Percentiles rank a stretch among this genome's conserved stretches.
Evolutionary conservation across 2,797 vertebrate species (phyloP).

Genomic region (Nannoperca obscura): DNA sequence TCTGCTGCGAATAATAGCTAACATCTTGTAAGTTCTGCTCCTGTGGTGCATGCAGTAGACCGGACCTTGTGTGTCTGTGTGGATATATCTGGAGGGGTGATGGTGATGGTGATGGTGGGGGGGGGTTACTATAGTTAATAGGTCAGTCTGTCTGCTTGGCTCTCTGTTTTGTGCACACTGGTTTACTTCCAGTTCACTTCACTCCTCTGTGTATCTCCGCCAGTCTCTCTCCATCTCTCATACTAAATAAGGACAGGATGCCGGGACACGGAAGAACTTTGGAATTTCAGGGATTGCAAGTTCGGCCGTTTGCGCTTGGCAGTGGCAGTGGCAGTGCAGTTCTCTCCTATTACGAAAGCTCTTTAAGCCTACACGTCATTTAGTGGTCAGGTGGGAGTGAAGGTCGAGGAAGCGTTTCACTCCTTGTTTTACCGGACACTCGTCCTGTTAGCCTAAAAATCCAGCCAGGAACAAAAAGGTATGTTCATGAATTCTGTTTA

Average conservation of each 20-base stretch:
- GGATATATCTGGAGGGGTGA: slow-evolving; percentile 31
- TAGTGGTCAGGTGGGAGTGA: slow-evolving; percentile 20
- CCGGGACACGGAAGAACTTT: slow-evolving; percentile 55
- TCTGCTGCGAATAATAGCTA: slow-evolving; percentile 47
- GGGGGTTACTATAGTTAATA: slow-evolving; percentile 69
- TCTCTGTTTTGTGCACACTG: slow-evolving; percentile 71
- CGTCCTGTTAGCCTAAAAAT: slow-evolving; percentile 13
- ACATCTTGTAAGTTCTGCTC: slow-evolving; percentile 51
- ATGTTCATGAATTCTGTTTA: neutral
- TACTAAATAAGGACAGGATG: slow-evolving; percentile 73
- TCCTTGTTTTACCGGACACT: slow-evolving; percentile 24
- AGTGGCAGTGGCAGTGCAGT: slow-evolving; percentile 28
- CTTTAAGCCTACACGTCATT: slow-evolving; percentile 29
- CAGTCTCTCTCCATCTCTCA: slow-evolving; percentile 44
- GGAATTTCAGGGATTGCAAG: slow-evolving; percentile 59
- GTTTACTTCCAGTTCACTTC: slow-evolving; percentile 82
- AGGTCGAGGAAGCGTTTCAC: slow-evolving; percentile 20
- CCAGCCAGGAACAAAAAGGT: slow-evolving; percentile 10
- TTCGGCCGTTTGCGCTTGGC: slow-evolving; percentile 40
- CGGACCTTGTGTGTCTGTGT: slow-evolving; percentile 19
- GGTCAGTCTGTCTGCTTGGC: slow-evolving; percentile 77
- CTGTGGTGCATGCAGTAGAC: slow-evolving; percentile 32
- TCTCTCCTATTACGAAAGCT: slow-evolving; percentile 44
- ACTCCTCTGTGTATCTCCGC: slow-evolving; percentile 46
- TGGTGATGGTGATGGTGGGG: neutral